Evolutionary conservation across 2,797 vertebrate species (phyloP), one percentile per base, ranked within the genome.

Genomic region (Triplophysa yarkandensis): DNA sequence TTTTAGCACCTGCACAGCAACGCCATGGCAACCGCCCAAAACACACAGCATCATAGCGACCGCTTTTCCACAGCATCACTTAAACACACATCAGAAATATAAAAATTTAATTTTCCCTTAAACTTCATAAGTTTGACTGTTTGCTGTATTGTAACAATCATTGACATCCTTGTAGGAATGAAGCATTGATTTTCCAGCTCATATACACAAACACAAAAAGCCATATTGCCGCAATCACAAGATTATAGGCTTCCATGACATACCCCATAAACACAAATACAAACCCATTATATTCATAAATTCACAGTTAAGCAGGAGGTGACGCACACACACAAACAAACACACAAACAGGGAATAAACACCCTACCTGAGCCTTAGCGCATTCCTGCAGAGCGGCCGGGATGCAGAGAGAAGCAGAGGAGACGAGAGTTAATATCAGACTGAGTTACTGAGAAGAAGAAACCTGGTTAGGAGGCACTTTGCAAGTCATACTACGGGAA

Each of bases 321-420:
- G 39, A 74, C 58, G 74, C 52, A 86, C 61, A 83, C 61, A 85
- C 71, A 84, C 65, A 82, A 68, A 52, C 11, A 76, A 44, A 85
- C 61, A 85, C 61, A 87, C 57, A 60, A 54, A 93, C 83, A 92
- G 80, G 81, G 85, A 93, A 90, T 58, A 84, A 88, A 93, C 94
- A 97, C 93, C 46, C 94, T 98, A 98, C 95, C 95, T 98, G 94
- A 86, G 93, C 87, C 94, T 98, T 98, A 96, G 93, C 92, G 94
- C 94, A 95, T 95, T 95, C 94, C 96, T 97, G 93, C 88, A 39
- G 75, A 72, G 87, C 90, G 93, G 94, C 93, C 95, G 90, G 91
- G 92, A 92, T 95, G 93, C 93, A 92, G 82, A 94, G 93, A 92
- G 92, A 93, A 96, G 84, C 93, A 95, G 94, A 95, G 92, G 93